Conservation (phyloP, 2,888 invertebrate species). For the Dasysyrphus albostriatus region DNA sequence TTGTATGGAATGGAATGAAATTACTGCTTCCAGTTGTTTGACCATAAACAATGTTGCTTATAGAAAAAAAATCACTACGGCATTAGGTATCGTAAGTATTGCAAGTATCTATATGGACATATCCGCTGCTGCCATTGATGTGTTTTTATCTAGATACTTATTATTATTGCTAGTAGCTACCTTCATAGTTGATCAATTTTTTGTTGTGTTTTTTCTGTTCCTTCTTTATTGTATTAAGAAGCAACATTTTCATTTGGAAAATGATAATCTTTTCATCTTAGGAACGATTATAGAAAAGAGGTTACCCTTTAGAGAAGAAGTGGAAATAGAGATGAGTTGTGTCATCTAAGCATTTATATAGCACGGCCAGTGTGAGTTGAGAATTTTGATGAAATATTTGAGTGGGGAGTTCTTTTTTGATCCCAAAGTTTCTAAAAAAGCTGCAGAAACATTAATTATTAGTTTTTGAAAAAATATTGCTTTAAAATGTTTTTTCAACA, state of each 20-base stretch:
- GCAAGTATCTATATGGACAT: constrained; percentile 32
- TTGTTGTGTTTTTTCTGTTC: constrained; percentile 4
- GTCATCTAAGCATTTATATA: background rate
- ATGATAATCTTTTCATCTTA: constrained; percentile 36
- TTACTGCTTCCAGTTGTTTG: constrained; percentile 59
- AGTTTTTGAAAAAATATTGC: too few relatives aligned
- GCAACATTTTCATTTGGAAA: constrained; percentile 62
- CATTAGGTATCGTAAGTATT: constrained; percentile 1
- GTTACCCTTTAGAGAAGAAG: constrained; percentile 25
- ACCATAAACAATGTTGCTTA: constrained; percentile 46
- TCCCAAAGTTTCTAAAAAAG: too few relatives aligned
- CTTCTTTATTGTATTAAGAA: constrained; percentile 1
- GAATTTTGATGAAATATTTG: constrained; percentile 14
- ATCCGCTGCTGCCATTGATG: constrained; percentile 28
- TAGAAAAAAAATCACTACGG: background rate
- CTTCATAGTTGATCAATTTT: constrained; percentile 40
- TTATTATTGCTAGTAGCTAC: constrained; percentile 21
- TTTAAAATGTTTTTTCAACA: too few relatives aligned
- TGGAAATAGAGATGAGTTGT: constrained; percentile 17
- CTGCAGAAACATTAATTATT: too few relatives aligned
- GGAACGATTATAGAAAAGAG: constrained; percentile 31
- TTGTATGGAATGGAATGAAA: constrained; percentile 29
- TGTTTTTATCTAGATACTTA: constrained; percentile 18
- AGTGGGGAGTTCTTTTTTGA: background rate
- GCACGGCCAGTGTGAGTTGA: background rate